Evolutionary conservation across 2,113 vertebrate genomes (phyloP), one percentile per base, ranked within the genome.

Genomic region (Brachionichthys hirsutus): DNA sequence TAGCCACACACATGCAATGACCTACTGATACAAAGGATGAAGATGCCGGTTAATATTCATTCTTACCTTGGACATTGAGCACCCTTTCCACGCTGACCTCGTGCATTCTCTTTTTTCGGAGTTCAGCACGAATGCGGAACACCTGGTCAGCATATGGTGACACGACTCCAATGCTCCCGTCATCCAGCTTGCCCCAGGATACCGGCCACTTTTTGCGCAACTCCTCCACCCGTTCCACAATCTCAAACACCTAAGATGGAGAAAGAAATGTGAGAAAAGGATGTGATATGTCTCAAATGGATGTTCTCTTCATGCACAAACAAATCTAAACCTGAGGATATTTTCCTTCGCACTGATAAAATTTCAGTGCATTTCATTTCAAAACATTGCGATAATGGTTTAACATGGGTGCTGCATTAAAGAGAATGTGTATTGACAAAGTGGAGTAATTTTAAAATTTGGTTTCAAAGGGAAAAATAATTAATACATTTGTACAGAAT

Each of bases 11-110:
- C 8, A 30, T 30, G n/a, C n/a, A 30, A 30, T 30, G 4, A 30
- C 24, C 24, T 22, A 16, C 5, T 24, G 34, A 40, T 42, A 50
- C n/a, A 42, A 19, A 44, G 18, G 20, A 41, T n/a, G 12, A 48
- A 15, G 15, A 18, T 13, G 49, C 16, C 13, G 13, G 3, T 15
- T 18, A 22, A 35, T 11, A 18, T 2, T 10, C 24, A 15, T n/a
- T 61, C 93, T 93, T 84, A 98, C 97, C 97, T 94, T 98, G 97
- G 69, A 98, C 97, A 41, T 99, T 98, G 43, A 99, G 93, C 70
- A 99, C 97, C 76, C 97, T 91, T 85, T 98, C 97, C 54, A 98
- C 97, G 66, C 94, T 99, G 89, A 99, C 95, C 71, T 99, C 97
- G 0, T 92, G 94, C 65, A 99, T 92, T n/a, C 96, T 92, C 83